Conservation (phyloP, 2,113 vertebrate species). For the Thalassoma bifasciatum region DNA sequence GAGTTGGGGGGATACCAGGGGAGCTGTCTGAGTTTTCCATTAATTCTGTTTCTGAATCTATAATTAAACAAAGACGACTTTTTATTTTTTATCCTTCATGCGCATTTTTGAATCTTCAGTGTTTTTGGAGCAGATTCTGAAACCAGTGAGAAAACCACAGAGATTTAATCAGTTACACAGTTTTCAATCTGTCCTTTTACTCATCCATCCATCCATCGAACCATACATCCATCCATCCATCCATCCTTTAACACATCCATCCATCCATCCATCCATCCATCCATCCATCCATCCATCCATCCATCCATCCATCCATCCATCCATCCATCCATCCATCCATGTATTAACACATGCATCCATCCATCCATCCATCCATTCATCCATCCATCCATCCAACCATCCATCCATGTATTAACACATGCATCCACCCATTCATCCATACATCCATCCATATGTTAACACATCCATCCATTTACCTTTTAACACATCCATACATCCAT, state of each 20-base stretch:
- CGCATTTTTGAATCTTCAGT: slow-evolving; percentile 18
- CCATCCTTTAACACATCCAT: not conserved
- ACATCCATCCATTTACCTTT: too few species aligned
- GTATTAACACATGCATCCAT: too few species aligned
- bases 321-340: too few species aligned
- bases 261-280: not conserved
- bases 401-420: too few species aligned
- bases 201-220: not conserved
- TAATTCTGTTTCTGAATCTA: slow-evolving; percentile 62
- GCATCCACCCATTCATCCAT: too few species aligned
- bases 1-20: slow-evolving; percentile 31
- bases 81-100: slow-evolving; percentile 16
- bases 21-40: slow-evolving; percentile 55
- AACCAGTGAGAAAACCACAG: too few species aligned
- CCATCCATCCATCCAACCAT: too few species aligned
- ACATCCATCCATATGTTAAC: too few species aligned
- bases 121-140: too few species aligned
- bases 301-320: not conserved
- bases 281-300: not conserved
- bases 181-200: not conserved
- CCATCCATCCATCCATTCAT: too few species aligned
- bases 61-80: slow-evolving; percentile 58
- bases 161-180: too few species aligned
- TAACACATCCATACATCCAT: too few species aligned
- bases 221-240: not conserved